phyloP scores from a whole-genome alignment of 1,140 invertebrate species.

The Muscidifurax raptorellus region DNA sequence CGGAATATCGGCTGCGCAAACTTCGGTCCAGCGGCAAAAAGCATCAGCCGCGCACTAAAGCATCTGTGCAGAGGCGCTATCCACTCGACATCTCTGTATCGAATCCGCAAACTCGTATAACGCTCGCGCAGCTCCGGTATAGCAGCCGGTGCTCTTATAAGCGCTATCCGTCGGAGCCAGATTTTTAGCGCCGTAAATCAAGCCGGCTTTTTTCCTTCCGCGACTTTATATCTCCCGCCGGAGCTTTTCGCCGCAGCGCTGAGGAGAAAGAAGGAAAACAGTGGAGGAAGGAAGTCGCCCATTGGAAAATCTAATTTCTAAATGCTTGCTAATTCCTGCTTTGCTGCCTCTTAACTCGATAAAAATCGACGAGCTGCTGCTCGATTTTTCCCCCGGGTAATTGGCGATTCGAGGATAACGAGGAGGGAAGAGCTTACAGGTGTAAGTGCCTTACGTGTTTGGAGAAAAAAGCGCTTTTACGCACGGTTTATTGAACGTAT shows the following conservation, averaged over 20 bases:
- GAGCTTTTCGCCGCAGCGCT: not conserved
- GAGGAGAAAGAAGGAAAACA: constrained; percentile 61
- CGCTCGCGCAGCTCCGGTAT: not conserved
- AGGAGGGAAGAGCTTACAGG: not conserved
- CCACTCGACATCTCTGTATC: not conserved
- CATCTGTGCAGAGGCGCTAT: not conserved
- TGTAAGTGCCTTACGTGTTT: too few relatives aligned
- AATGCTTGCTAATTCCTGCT: constrained; percentile 63
- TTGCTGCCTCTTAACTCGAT: constrained; percentile 62
- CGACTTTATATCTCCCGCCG: not conserved
- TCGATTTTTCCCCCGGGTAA: constrained; percentile 40
- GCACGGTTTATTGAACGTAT: too few relatives aligned
- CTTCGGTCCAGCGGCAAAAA: not conserved
- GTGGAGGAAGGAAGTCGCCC: constrained; percentile 55
- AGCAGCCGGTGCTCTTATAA: not conserved
- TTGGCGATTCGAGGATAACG: not conserved
- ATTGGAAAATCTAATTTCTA: constrained; percentile 67
- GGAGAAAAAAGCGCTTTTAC: too few relatives aligned
- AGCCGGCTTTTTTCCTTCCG: not conserved
- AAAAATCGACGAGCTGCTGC: constrained; percentile 57
- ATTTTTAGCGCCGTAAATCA: constrained; percentile 44
- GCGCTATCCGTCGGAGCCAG: constrained; percentile 33
- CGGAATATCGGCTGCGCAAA: not conserved
- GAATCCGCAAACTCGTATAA: not conserved
- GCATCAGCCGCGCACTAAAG: not conserved